Evolutionary conservation across 2,113 vertebrate species (phyloP), one percentile per base, ranked within the genome.

Genomic region (Hippocampus comes): DNA sequence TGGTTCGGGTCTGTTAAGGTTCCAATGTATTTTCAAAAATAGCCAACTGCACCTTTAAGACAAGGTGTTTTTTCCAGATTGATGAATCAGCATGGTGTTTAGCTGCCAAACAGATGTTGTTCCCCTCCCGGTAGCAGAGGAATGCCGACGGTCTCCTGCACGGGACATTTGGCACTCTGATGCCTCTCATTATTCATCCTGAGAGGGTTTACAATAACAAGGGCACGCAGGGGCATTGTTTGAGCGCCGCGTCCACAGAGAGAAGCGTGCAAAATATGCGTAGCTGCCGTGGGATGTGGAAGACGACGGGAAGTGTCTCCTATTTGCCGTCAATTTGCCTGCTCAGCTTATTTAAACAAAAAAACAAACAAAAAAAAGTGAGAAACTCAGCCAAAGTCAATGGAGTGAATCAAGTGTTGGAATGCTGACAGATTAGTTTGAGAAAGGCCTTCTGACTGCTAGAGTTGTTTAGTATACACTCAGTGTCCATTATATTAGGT

Each of bases 151-250:
- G 83, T 88, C 89, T 90, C 88, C 87, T 89, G 90, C 90, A 92
- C 48, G 90, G 93, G 89, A 91, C 91, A 93, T 93, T 92, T 92
- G 91, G 90, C 91, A 89, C 88, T 79, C 86, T 84, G 85, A 91
- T 87, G 89, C 84, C 88, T 83, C 86, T 90, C 91, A 92, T 93
- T 89, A 93, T 89, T 93, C 92, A 93, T 87, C 55, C 61, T 82
- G 80, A 90, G 87, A 85, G 77, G 84, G 78, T 89, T 89, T 91
- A 86, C 82, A 89, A 91, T 88, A 90, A 91, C 91, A 92, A 93
- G 92, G 93, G 85, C 91, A 86, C 75, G 75, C 83, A 90, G 88
- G 87, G 90, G 89, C 88, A 84, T 84, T 83, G 82, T 83, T 87
- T 87, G 77, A 87, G 82, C 74, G 76, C 80, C 84, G 86, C 85